Percentiles rank a stretch among this genome's conserved stretches.
Evolutionary conservation across 1,140 invertebrate species (phyloP).

Genomic region (Plutomurus gul): DNA sequence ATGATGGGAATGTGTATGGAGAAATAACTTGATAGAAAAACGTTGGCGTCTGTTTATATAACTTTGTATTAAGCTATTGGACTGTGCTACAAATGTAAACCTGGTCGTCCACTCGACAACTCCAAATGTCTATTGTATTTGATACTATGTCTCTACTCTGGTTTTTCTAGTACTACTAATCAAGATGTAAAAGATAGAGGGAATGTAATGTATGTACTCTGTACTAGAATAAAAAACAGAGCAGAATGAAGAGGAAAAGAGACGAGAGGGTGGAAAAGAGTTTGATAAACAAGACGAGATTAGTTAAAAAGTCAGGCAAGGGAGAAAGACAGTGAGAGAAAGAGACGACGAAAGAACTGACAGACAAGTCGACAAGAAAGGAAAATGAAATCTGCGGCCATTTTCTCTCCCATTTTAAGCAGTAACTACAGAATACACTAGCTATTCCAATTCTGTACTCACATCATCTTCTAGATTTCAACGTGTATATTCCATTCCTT

Average conservation of each 20-base stretch:
- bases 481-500: background rate
- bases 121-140: background rate
- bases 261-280: background rate
- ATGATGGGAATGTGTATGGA: background rate
- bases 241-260: background rate
- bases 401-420: constrained; percentile 8
- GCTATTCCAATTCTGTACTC: background rate
- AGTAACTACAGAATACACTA: background rate
- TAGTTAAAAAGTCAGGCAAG: background rate
- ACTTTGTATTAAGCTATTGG: too few species aligned
- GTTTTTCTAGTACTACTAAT: background rate
- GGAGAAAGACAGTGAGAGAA: constrained; percentile 9
- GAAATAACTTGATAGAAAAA: background rate
- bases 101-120: too few species aligned
- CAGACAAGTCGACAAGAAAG: constrained; percentile 4
- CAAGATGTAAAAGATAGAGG: background rate
- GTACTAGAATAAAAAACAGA: too few species aligned
- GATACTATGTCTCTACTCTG: background rate
- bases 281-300: background rate
- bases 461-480: background rate
- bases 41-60: background rate
- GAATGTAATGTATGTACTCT: too few species aligned
- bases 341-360: constrained; percentile 19
- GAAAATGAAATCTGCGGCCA: constrained; percentile 21
- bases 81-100: too few species aligned